Evolutionary conservation across 1,140 invertebrate species (phyloP).

Genomic region (Panagrolaimus sp.): DNA sequence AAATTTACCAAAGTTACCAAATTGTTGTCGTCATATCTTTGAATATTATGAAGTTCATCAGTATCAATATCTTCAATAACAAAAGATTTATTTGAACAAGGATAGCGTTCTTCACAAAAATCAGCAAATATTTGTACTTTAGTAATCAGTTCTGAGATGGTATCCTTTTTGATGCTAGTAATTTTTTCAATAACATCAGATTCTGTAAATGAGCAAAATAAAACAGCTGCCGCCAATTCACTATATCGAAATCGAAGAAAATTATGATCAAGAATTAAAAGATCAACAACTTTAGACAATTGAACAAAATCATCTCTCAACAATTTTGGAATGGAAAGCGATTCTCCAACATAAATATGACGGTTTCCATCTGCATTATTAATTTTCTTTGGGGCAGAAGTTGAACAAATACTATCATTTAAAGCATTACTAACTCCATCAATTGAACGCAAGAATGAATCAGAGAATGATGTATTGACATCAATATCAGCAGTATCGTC

Average conservation of each 20-base stretch:
- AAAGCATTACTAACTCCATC: slow-evolving; percentile 6
- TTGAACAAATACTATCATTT: slow-evolving; percentile 27
- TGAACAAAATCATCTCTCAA: slow-evolving; percentile 43
- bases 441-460: not conserved
- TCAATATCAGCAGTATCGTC: not conserved
- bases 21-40: not conserved
- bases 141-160: not conserved
- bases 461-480: slow-evolving; percentile 1
- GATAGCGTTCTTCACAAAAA: not conserved
- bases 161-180: slow-evolving; percentile 30
- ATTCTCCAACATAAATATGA: not conserved
- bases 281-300: slow-evolving; percentile 38
- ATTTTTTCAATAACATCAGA: slow-evolving; percentile 34
- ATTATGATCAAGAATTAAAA: slow-evolving; percentile 33
- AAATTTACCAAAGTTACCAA: too few relatives aligned
- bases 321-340: slow-evolving; percentile 32
- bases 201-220: slow-evolving; percentile 46
- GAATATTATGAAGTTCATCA: slow-evolving; percentile 4
- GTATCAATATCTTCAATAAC: not conserved
- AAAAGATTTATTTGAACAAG: too few relatives aligned
- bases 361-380: not conserved
- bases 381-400: not conserved
- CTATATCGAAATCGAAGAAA: slow-evolving; percentile 39
- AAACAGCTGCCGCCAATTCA: slow-evolving; percentile 45
- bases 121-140: not conserved